Base-by-base conservation (phyloP, 2,113 vertebrate genomes). In the Xiphophorus hellerii region DNA sequence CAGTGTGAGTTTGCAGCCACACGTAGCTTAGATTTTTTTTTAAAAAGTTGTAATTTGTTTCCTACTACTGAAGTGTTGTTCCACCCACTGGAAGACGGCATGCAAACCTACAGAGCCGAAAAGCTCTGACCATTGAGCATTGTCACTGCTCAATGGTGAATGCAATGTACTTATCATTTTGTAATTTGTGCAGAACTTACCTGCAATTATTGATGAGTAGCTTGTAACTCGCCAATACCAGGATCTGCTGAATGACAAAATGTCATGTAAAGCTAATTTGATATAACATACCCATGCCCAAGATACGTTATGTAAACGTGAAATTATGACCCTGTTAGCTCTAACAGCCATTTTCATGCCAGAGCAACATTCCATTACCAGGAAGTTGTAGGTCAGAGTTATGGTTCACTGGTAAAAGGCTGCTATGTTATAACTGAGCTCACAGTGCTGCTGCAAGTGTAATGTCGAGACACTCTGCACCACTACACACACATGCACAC, bases 381-480 rank as follows among this genome's bases (percentile, higher is more conserved):
- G 61, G 27, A 78, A 79, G 77, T 62, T 78, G 72, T n/a, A 9
- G 82, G 83, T 78, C 42, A 73, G 42, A 31, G 73, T 83, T 78
- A 68, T 67, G 81, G 73, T 79, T 77, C 72, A 67, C 42, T 68
- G 85, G 69, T 82, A 72, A 76, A 29, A 74, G 69, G 37, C 77
- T 83, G 80, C 66, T 85, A 58, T 81, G 83, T 86, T 84, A 71
- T 66, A 80, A 81, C 81, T 69, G 71, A 48, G 78, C 76, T 87
- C 79, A 66, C 81, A 74, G 25, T 73, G 72, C 73, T 72, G 78
- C 70, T 69, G 80, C 62, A 62, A 80, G 84, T 77, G 81, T 79
- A 79, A 82, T 88, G 84, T 87, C 81, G 81, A 31, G 71, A 72
- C 69, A 66, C 51, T 60, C 9, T 39, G 66, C 80, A 83, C 51